phyloP scores from a whole-genome alignment of 2,113 vertebrate species.

The human region GRCh38 chr11:73492001-73492500 shows the following conservation, averaged over 20 bases:
- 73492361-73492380: background rate
- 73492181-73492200: background rate
- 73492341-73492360: constrained; percentile 9
- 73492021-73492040: background rate
- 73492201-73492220: background rate
- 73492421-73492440: no score
- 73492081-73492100: background rate
- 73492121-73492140: background rate
- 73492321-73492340: background rate
- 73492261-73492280: constrained; percentile 24
- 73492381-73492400: background rate
- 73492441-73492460: no score
- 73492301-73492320: constrained; percentile 9
- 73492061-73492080: background rate
- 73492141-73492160: background rate
- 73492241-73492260: background rate
- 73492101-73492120: background rate
- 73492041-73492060: background rate
- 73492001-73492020: constrained; percentile 21
- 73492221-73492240: background rate
- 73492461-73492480: no score
- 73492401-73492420: no score
- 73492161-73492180: background rate
- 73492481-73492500: no score
- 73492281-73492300: background rate